Evolutionary conservation across 2,888 invertebrate genomes (phyloP).

Genomic region (Drosophila acutilabella): DNA sequence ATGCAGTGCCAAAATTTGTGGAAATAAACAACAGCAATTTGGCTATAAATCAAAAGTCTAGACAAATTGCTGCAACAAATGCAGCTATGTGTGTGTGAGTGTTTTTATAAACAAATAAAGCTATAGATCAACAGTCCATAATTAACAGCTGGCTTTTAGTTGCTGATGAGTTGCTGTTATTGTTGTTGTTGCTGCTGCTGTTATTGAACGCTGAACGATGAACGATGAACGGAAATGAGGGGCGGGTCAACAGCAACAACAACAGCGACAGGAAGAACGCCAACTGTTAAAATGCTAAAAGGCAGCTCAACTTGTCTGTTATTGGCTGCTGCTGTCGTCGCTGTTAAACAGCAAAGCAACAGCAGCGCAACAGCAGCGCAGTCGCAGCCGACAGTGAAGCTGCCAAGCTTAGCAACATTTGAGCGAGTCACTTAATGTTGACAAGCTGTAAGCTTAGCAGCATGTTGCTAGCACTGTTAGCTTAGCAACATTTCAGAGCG

Average conservation of each 20-base stretch:
- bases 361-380: constrained; percentile 13
- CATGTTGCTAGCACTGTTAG: not conserved
- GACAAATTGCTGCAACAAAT: constrained; percentile 63
- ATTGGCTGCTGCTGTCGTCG: constrained; percentile 12
- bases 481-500: not conserved
- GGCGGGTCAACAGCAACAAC: constrained; percentile 38
- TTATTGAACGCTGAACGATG: constrained; percentile 18
- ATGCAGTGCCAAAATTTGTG: constrained; percentile 34
- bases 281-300: constrained; percentile 36
- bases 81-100: constrained; percentile 8
- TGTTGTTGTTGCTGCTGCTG: constrained; percentile 25
- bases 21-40: constrained; percentile 41
- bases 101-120: constrained; percentile 23
- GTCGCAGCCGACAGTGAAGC: not conserved
- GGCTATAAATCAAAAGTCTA: constrained; percentile 71
- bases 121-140: constrained; percentile 40
- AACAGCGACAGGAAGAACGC: constrained; percentile 48
- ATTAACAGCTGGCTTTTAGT: constrained; percentile 44
- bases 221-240: constrained; percentile 52
- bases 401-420: constrained; percentile 16
- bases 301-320: constrained; percentile 20
- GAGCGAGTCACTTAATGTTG: not conserved
- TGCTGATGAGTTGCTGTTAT: constrained; percentile 39
- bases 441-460: constrained; percentile 8
- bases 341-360: too few species aligned